Evolutionary conservation across 2,113 vertebrate species (phyloP).

Genomic region (Nansenia antarctica): DNA sequence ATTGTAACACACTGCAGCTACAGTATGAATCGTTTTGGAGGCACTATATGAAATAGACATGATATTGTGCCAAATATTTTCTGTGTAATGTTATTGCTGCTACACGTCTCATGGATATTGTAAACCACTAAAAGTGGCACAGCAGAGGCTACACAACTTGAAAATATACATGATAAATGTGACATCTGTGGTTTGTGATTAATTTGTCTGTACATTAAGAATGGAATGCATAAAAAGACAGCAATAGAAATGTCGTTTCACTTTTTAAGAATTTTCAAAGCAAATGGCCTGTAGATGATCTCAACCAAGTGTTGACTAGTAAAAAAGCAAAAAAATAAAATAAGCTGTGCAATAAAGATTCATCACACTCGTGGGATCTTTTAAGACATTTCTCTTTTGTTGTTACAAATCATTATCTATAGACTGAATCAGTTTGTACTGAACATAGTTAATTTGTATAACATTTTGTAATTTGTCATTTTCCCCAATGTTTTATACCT

Average conservation of each 20-base stretch:
- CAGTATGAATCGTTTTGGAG: neutral
- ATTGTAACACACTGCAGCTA: neutral
- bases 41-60: neutral
- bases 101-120: neutral
- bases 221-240: constrained; percentile 4
- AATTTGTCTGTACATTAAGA: neutral
- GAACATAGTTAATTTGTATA: constrained; percentile 14
- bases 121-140: neutral
- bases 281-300: neutral
- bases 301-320: neutral
- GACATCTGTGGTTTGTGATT: neutral
- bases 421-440: constrained; percentile 8
- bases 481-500: constrained; percentile 1
- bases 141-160: neutral
- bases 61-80: constrained; percentile 7
- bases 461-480: constrained; percentile 9
- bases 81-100: neutral
- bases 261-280: neutral
- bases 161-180: neutral
- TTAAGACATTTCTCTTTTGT: neutral
- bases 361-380: constrained; percentile 2
- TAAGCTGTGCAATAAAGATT: no score
- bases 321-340: neutral
- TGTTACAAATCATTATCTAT: constrained; percentile 9
- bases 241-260: constrained; percentile 10